phyloP scores from a whole-genome alignment of 2,113 vertebrate genomes.

The Sardina pilchardus region DNA sequence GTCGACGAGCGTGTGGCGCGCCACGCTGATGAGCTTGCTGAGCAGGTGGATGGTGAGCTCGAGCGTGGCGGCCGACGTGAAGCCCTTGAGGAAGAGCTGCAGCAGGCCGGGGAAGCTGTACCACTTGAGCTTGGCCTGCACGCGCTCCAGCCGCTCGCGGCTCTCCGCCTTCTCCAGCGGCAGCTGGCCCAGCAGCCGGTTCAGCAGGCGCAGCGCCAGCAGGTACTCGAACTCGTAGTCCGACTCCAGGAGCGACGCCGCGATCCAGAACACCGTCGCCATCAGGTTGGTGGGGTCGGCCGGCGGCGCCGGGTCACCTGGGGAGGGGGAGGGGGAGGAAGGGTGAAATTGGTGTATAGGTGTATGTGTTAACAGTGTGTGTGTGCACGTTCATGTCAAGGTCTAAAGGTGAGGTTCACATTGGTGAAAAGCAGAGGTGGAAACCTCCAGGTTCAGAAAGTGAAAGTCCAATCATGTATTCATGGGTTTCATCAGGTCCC shows the following conservation, averaged over 20 bases:
- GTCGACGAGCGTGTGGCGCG: constrained; percentile 87
- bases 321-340: not conserved
- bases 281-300: constrained; percentile 92
- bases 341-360: too few relatives aligned
- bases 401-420: too few relatives aligned
- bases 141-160: constrained; percentile 87
- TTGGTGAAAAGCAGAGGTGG: too few relatives aligned
- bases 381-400: too few relatives aligned
- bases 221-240: constrained; percentile 99
- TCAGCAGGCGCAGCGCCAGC: constrained; percentile 91
- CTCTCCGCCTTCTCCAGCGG: constrained; percentile 91
- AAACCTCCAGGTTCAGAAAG: too few relatives aligned
- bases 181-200: constrained; percentile 92
- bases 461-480: too few relatives aligned
- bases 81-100: constrained; percentile 96
- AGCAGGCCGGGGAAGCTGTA: constrained; percentile 94
- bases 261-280: constrained; percentile 98
- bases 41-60: constrained; percentile 98
- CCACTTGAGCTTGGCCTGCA: constrained; percentile 93
- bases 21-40: constrained; percentile 92
- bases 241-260: constrained; percentile 89
- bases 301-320: constrained; percentile 71
- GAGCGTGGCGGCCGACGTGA: constrained; percentile 93
- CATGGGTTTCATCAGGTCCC: too few relatives aligned
- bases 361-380: too few relatives aligned